Conservation (phyloP, 2,888 invertebrate species). For the Caenorhabditis afra region DNA sequence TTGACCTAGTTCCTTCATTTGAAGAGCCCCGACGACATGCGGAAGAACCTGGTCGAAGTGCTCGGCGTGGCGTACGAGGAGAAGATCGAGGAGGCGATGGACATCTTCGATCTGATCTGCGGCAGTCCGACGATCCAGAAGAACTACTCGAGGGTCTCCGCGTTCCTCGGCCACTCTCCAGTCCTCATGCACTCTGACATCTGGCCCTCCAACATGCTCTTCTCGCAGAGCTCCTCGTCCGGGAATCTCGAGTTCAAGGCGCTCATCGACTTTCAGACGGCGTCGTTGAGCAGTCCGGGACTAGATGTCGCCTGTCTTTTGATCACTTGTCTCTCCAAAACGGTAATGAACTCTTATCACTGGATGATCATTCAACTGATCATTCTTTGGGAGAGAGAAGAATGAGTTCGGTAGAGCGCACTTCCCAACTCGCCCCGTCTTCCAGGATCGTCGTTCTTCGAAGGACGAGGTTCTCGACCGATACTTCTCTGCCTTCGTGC, state of each 20-base stretch:
- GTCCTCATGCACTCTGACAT: constrained; percentile 46
- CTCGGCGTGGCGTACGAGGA: constrained; percentile 38
- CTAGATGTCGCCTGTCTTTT: constrained; percentile 37
- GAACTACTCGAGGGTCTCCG: constrained; percentile 34
- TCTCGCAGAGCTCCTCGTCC: background rate
- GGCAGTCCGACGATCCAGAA: constrained; percentile 17
- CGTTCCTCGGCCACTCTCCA: constrained; percentile 29
- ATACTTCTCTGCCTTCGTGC: constrained; percentile 17
- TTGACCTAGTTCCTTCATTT: background rate
- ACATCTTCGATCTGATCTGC: constrained; percentile 36
- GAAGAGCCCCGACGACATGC: constrained; percentile 35
- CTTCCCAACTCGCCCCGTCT: background rate
- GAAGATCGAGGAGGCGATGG: constrained; percentile 46
- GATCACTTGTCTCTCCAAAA: constrained; percentile 44
- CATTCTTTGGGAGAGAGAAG: too few species aligned
- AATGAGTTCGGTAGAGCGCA: too few species aligned
- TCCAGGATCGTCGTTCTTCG: constrained; percentile 37
- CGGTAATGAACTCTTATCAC: constrained; percentile 12
- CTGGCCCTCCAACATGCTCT: constrained; percentile 46
- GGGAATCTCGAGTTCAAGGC: constrained; percentile 31
- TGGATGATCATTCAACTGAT: background rate
- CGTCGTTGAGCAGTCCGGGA: constrained; percentile 44
- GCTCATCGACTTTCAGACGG: constrained; percentile 52
- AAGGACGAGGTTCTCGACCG: constrained; percentile 16
- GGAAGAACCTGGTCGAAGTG: constrained; percentile 15